phyloP scores from a whole-genome alignment of 2,888 invertebrate genomes.

The Zelleria hepariella region DNA sequence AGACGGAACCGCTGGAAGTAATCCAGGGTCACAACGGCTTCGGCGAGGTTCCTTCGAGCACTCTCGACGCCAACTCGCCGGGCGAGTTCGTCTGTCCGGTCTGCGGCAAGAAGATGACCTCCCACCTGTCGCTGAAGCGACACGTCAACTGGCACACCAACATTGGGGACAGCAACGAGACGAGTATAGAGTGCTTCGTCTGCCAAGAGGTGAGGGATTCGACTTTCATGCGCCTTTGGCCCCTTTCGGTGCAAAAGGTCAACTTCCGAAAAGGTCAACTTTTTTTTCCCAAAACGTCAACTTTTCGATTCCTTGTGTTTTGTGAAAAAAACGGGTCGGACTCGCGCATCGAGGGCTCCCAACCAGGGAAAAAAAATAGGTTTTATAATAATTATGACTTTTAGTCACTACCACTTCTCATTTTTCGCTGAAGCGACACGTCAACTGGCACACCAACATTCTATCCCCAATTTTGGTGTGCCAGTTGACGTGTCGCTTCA shows the following conservation, averaged over 20 bases:
- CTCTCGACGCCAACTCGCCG: conserved; percentile 9
- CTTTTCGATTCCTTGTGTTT: too few relatives aligned
- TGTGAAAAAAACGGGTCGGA: too few relatives aligned
- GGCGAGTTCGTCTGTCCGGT: conserved; percentile 56
- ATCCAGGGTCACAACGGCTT: conserved; percentile 67
- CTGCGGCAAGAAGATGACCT: conserved; percentile 58
- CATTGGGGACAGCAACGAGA: conserved; percentile 49
- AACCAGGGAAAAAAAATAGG: neutral
- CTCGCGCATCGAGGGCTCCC: too few relatives aligned
- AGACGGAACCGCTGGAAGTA: conserved; percentile 64
- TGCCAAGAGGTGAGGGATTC: conserved; percentile 59
- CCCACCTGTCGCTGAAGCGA: conserved; percentile 52
- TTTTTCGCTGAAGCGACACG: conserved; percentile 54
- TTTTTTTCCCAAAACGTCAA: too few relatives aligned
- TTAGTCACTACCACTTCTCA: too few relatives aligned
- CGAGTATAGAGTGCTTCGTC: conserved; percentile 51
- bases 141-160: conserved; percentile 63
- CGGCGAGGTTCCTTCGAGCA: conserved; percentile 42
- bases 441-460: conserved; percentile 61
- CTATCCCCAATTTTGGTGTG: conserved; percentile 55
- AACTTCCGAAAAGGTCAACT: too few relatives aligned
- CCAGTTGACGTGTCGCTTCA: conserved; percentile 62
- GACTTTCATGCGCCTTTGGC: neutral
- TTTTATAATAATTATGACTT: too few relatives aligned
- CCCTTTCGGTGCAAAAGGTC: too few relatives aligned